Conservation (phyloP, 2,888 invertebrate genomes). For the Drosophila pegasa region DNA sequence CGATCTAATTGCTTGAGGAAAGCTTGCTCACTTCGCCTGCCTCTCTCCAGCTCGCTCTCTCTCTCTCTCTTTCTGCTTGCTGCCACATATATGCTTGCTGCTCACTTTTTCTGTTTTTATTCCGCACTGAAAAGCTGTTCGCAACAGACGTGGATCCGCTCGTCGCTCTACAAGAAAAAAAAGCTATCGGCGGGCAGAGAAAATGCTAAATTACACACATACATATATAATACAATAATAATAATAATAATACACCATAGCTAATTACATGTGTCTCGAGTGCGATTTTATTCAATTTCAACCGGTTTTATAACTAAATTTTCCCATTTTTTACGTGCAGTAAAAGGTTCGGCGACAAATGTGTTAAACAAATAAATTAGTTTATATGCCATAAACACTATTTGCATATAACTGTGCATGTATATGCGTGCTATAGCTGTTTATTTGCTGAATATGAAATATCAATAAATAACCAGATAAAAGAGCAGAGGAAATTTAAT, state of each 20-base stretch:
- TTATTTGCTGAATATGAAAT: slow-evolving; percentile 5
- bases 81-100: slow-evolving; percentile 18
- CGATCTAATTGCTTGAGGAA: slow-evolving; percentile 4
- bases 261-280: slow-evolving; percentile 23
- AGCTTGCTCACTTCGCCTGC: slow-evolving; percentile 5
- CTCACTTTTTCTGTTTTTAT: slow-evolving; percentile 48
- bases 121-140: slow-evolving; percentile 45
- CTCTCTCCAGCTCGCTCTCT: not conserved
- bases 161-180: slow-evolving; percentile 14
- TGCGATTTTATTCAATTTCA: slow-evolving; percentile 21
- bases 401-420: not conserved
- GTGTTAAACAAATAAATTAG: slow-evolving; percentile 18
- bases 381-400: slow-evolving; percentile 9
- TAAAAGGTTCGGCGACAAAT: slow-evolving; percentile 34
- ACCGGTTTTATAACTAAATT: slow-evolving; percentile 41
- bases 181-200: slow-evolving; percentile 11
- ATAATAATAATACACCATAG: slow-evolving; percentile 7
- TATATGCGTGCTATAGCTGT: not conserved
- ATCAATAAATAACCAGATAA: slow-evolving; percentile 19
- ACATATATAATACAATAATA: slow-evolving; percentile 16
- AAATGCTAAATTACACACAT: slow-evolving; percentile 19
- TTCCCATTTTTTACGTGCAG: slow-evolving; percentile 19
- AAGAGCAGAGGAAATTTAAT: not conserved
- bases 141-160: slow-evolving; percentile 36
- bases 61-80: slow-evolving; percentile 5